Evolutionary conservation across 1,140 invertebrate species (phyloP).

Genomic region (Megalopta genalis): DNA sequence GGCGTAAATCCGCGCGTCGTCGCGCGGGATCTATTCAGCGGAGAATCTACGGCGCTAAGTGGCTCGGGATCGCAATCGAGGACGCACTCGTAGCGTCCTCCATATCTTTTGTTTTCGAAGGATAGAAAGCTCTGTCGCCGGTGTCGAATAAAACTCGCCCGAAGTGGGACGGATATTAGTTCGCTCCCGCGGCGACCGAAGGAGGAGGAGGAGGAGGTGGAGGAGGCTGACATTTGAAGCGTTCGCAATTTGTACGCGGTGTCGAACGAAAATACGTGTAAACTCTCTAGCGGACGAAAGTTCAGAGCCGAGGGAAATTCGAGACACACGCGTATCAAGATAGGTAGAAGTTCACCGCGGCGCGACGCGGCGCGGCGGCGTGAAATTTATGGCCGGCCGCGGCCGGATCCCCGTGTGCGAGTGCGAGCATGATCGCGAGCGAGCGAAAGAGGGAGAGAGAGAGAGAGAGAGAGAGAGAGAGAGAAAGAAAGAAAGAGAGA

Average conservation of each 20-base stretch:
- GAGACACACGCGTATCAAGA: constrained; percentile 35
- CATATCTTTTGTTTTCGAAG: neutral
- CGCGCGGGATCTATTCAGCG: no score
- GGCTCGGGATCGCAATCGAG: neutral
- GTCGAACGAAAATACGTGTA: constrained; percentile 43
- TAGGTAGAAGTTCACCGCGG: constrained; percentile 36
- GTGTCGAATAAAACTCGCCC: neutral
- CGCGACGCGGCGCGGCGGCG: neutral
- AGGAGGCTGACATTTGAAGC: constrained; percentile 27
- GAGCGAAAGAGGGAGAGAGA: constrained; percentile 4
- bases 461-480: no score
- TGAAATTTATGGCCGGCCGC: constrained; percentile 26
- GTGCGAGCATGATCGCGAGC: neutral
- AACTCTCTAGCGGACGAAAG: constrained; percentile 38
- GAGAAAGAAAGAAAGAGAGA: no score
- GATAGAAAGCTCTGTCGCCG: neutral
- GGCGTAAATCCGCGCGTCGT: no score
- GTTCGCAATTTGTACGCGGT: constrained; percentile 46
- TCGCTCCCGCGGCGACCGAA: neutral
- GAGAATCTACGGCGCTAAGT: neutral
- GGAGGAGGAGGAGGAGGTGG: neutral
- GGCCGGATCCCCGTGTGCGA: neutral
- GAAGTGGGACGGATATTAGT: constrained; percentile 9
- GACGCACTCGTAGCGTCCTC: neutral
- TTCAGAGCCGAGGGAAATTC: constrained; percentile 47